Evolutionary conservation across 2,888 invertebrate species (phyloP), one percentile per base, ranked within the genome.

Genomic region (Eupithecia subfuscata): DNA sequence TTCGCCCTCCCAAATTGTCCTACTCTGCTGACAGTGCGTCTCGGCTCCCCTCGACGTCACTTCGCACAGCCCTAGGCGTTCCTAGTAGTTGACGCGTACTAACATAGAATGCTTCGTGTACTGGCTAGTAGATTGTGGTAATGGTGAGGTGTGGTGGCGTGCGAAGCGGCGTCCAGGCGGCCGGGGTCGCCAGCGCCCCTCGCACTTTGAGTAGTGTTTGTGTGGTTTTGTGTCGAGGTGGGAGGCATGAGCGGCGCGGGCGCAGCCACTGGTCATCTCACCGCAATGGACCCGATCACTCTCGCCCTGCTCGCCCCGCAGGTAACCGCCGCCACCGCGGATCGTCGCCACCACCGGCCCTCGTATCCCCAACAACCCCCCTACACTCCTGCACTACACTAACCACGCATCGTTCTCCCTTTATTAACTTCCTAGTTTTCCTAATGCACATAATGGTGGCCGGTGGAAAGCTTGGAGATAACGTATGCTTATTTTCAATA

Each of bases 151-250:
- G 72, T 68, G 76, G 78, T 74, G 84, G 86, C 88, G 89, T 88
- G 88, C 85, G 89, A 88, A 88, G 88, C 82, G 88, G 88, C 85
- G 87, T 85, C 86, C 89, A 86, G 85, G 86, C 75, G 75, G 81
- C 82, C 82, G 84, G 84, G 82, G 79, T 79, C 40, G 83, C 80
- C 79, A 73, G 85, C 84, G 87, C 86, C 85, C 87, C 89, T 89
- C 90, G 92, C 93, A 93, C 93, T 92, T 92, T 93, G 90, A 94
- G 94, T 94, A 94, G 93, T 93, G 94, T 94, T 92, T 94, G 93
- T 95, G 93, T 94, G 94, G 93, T 94, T 93, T 91, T 95, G 95
- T 95, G 95, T 95, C 91, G 95, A 95, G 95, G 95, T 95, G 94
- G 95, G 95, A 90, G 95, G 95, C 92, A 90, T 95, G 93, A 92